Percentiles rank a stretch among this genome's conserved stretches.
These are phyloP conservation scores for Drosophila nigricruria DNA, from an alignment of 2,888 invertebrate species.

Conservation along the genomic window DNA sequence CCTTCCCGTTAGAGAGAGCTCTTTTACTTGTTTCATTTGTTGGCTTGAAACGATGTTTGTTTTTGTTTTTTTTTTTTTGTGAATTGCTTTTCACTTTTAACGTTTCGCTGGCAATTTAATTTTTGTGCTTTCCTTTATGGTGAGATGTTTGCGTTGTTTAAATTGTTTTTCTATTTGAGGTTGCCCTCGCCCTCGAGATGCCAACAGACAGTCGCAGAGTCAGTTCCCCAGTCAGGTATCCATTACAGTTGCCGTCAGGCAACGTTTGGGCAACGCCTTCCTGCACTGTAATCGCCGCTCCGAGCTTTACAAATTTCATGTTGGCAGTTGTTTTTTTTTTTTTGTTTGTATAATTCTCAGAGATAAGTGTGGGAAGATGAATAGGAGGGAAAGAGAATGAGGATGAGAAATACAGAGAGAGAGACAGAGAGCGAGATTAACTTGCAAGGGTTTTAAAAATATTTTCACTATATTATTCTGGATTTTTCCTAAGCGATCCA, in stretches of 20 bases:
- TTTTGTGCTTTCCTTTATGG: constrained; percentile 61
- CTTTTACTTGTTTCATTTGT: constrained; percentile 22
- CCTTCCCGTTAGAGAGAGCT: background rate
- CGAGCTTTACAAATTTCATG: constrained; percentile 66
- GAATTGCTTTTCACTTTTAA: constrained; percentile 40
- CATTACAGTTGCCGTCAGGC: constrained; percentile 59
- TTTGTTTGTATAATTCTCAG: constrained; percentile 3
- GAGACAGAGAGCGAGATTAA: background rate
- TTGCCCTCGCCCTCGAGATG: constrained; percentile 43
- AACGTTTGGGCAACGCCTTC: constrained; percentile 43
- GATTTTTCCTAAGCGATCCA: background rate
- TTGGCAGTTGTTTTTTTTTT: constrained; percentile 39
- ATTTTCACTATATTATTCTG: background rate
- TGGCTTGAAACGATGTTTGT: constrained; percentile 29
- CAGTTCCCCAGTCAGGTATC: constrained; percentile 56
- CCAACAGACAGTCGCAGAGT: constrained; percentile 42
- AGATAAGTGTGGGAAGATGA: background rate
- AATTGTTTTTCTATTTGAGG: constrained; percentile 81
- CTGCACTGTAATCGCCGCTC: constrained; percentile 62
- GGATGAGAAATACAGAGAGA: background rate
- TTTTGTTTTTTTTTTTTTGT: constrained; percentile 30
- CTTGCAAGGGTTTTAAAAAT: background rate
- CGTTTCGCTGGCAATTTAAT: constrained; percentile 67
- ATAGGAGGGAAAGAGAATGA: background rate
- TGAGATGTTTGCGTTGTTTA: constrained; percentile 69